These are phyloP conservation scores for Tinamus guttatus DNA, from an alignment of 2,113 vertebrate genomes.

Conservation along the genomic window DNA sequence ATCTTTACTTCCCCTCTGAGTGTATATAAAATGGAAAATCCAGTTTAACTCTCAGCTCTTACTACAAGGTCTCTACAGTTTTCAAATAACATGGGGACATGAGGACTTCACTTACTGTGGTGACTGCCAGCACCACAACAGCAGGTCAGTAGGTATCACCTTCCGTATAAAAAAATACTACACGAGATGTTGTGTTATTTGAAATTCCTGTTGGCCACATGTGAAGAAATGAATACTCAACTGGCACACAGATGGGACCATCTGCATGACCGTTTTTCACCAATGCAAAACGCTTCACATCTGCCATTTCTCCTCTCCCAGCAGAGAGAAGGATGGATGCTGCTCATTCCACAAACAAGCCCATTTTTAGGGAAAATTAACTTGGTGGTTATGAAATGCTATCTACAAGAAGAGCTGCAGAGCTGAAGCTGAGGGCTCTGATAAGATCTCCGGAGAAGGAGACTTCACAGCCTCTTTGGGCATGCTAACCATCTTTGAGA, in stretches of 20 bases:
- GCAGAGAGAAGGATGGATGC: neutral
- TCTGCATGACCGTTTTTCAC: neutral
- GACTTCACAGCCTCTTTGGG: no score
- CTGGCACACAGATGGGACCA: neutral
- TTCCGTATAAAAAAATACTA: fast-evolving
- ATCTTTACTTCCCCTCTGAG: neutral
- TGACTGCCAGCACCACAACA: neutral
- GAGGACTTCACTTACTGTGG: neutral
- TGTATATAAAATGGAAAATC: neutral
- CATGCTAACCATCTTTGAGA: neutral
- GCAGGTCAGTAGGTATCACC: neutral
- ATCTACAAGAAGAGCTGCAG: no score
- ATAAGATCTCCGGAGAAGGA: no score
- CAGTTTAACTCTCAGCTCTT: neutral
- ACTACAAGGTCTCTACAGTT: neutral
- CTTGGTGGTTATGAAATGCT: no score
- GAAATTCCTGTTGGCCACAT: neutral
- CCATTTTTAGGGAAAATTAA: no score
- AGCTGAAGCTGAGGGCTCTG: no score
- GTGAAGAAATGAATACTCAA: neutral
- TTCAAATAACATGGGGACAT: fast-evolving
- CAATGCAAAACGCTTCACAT: fast-evolving
- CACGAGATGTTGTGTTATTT: neutral
- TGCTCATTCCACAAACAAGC: no score
- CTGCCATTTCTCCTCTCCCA: neutral